Conservation (phyloP, 2,113 vertebrate species). For the Pholis gunnellus region DNA sequence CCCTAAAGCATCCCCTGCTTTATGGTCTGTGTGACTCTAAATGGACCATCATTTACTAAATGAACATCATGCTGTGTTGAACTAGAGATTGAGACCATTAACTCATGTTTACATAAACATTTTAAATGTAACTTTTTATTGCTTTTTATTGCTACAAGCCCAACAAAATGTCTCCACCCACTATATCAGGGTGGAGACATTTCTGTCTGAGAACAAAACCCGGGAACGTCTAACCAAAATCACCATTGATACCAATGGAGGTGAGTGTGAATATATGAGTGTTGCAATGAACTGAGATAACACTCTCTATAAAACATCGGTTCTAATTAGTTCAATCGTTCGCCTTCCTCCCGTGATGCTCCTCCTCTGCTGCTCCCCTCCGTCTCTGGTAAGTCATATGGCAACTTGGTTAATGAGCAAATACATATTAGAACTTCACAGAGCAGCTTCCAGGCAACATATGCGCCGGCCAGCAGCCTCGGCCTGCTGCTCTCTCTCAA, state of each 20-base stretch:
- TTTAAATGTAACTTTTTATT: too few relatives aligned
- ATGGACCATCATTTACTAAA: too few relatives aligned
- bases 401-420: constrained; percentile 52
- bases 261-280: not conserved
- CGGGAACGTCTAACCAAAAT: not conserved
- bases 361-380: constrained; percentile 18
- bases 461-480: constrained; percentile 46
- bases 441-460: constrained; percentile 54
- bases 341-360: not conserved
- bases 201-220: too few relatives aligned
- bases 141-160: too few relatives aligned
- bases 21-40: too few relatives aligned
- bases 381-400: constrained; percentile 56
- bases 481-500: constrained; percentile 30
- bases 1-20: too few relatives aligned
- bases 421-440: constrained; percentile 56
- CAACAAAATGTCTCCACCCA: too few relatives aligned
- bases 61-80: too few relatives aligned
- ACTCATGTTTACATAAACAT: too few relatives aligned
- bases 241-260: too few relatives aligned
- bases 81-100: too few relatives aligned
- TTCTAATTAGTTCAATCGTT: not conserved
- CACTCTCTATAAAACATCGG: not conserved
- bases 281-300: not conserved
- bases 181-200: too few relatives aligned